Percentiles rank a stretch among this genome's conserved stretches.
phyloP scores from a whole-genome alignment of 2,888 invertebrate species.

The Erannis defoliaria region DNA sequence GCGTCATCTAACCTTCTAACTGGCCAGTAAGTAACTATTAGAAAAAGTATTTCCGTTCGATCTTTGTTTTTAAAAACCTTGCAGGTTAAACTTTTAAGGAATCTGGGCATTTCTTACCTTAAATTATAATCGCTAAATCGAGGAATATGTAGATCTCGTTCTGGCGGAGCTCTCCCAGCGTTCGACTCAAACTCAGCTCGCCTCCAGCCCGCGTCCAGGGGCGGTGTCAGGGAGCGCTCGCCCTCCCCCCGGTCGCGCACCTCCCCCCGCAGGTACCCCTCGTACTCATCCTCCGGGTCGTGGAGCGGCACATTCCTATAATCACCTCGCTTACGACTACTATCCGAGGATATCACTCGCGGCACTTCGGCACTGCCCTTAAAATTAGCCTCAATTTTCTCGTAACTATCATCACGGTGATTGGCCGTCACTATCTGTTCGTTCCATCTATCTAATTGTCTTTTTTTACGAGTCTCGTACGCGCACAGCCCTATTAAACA shows the following conservation, averaged over 20 bases:
- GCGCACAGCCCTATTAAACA: slow-evolving; percentile 90
- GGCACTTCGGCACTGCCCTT: slow-evolving; percentile 73
- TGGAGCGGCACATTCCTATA: slow-evolving; percentile 91
- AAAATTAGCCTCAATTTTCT: slow-evolving; percentile 92
- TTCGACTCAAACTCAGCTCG: slow-evolving; percentile 66
- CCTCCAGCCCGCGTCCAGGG: slow-evolving; percentile 66
- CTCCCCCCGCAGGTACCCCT: slow-evolving; percentile 72
- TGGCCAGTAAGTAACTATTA: too few relatives aligned
- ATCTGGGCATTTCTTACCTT: slow-evolving; percentile 79
- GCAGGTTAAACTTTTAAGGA: too few relatives aligned
- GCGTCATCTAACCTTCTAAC: too few relatives aligned
- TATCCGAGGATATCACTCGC: slow-evolving; percentile 68
- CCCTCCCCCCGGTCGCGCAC: slow-evolving; percentile 62
- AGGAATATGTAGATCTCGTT: slow-evolving; percentile 90
- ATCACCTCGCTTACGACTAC: slow-evolving; percentile 88
- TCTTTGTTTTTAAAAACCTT: neutral
- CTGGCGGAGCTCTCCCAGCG: slow-evolving; percentile 57
- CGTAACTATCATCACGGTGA: slow-evolving; percentile 89
- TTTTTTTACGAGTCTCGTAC: slow-evolving; percentile 88
- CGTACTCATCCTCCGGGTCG: slow-evolving; percentile 89
- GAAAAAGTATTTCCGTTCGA: too few relatives aligned
- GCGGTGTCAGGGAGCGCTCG: slow-evolving; percentile 65
- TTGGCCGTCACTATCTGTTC: slow-evolving; percentile 81
- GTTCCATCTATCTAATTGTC: slow-evolving; percentile 83
- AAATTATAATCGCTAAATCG: slow-evolving; percentile 85